These are phyloP conservation scores for Mola mola DNA, from an alignment of 2,113 vertebrate genomes.

Conservation along the genomic window DNA sequence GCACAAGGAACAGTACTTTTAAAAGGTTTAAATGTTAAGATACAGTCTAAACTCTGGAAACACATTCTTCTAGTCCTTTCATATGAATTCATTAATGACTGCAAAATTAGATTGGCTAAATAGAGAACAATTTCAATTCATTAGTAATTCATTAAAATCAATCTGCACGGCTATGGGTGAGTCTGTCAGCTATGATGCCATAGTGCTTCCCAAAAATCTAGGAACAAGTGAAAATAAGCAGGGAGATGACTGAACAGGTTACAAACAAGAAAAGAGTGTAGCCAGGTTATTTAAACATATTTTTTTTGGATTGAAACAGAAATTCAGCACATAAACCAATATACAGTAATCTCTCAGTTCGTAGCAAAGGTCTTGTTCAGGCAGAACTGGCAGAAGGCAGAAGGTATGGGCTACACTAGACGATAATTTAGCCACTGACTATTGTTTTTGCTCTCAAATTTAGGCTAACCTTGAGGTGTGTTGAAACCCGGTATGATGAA, in stretches of 20 bases:
- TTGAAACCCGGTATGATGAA: not conserved
- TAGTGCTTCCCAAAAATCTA: no score
- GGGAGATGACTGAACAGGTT: not conserved
- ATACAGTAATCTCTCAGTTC: not conserved
- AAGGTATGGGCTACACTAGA: no score
- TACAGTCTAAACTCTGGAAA: slow-evolving; percentile 2
- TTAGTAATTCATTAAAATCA: no score
- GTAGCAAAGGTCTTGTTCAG: not conserved
- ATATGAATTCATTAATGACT: not conserved
- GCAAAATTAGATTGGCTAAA: not conserved
- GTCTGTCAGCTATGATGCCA: not conserved
- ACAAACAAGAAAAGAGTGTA: no score
- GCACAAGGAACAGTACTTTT: not conserved
- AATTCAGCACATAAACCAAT: not conserved
- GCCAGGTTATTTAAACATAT: no score
- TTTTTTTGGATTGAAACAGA: not conserved
- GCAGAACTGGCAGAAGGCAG: no score
- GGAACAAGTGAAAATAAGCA: not conserved
- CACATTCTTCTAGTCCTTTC: not conserved
- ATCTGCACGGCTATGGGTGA: no score
- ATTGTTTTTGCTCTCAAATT: no score
- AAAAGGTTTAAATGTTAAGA: slow-evolving; percentile 3
- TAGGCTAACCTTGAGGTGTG: not conserved
- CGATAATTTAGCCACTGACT: no score
- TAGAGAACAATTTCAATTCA: not conserved